A percentile compares a stretch with the other conserved stretches of the same genome.
Conservation (phyloP, 92 coral and sea anemone genomes). For the Zoanthus gigantus region DNA sequence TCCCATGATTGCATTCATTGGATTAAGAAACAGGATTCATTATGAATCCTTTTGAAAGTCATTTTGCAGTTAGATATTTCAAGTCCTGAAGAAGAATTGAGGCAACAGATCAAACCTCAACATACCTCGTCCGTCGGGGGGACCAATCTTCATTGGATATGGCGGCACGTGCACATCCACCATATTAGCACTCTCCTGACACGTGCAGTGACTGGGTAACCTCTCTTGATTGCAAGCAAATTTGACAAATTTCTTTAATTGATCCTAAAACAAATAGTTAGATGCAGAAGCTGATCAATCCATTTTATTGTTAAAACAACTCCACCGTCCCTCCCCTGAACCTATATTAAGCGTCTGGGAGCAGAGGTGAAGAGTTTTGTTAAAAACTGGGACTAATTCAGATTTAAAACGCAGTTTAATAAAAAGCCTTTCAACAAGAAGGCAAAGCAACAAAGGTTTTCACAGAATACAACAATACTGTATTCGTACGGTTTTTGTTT, state of each 20-base stretch:
- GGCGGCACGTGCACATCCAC: conserved; percentile 97
- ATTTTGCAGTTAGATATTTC: too few species aligned
- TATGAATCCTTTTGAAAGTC: too few species aligned
- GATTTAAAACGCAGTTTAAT: too few species aligned
- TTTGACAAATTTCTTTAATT: conserved; percentile 94
- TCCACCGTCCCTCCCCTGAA: too few species aligned
- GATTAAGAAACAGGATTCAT: too few species aligned
- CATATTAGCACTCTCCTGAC: conserved; percentile 87
- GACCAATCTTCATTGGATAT: conserved; percentile 99
- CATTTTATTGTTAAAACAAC: neutral
- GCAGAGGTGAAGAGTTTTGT: too few species aligned
- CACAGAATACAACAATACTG: neutral
- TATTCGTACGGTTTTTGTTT: neutral
- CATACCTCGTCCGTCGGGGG: conserved; percentile 97
- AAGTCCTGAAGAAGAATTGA: too few species aligned
- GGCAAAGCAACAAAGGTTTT: neutral
- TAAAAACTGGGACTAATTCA: too few species aligned
- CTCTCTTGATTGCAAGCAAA: conserved; percentile 99
- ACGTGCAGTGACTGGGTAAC: conserved; percentile 94
- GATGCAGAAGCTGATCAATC: neutral
- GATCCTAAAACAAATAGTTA: conserved; percentile 69
- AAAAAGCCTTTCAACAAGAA: too few species aligned
- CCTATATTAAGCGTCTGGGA: too few species aligned
- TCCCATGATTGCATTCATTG: too few species aligned
- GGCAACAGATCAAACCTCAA: neutral